A percentile compares a stretch with the other conserved stretches of the same genome.
phyloP scores from a whole-genome alignment of 2,797 vertebrate genomes.

The Squalus acanthias region DNA sequence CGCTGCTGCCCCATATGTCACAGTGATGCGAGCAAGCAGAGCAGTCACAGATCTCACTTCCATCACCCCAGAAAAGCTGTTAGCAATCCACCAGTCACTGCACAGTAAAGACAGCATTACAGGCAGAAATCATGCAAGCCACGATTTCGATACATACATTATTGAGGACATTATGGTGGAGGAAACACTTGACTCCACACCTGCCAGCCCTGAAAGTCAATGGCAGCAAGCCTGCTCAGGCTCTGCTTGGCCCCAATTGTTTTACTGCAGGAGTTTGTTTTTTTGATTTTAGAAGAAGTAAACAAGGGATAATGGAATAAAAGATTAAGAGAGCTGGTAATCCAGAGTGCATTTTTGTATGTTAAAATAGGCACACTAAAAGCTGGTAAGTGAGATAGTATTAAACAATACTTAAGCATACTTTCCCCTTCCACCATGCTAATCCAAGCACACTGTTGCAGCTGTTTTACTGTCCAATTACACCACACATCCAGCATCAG shows the following conservation, averaged over 20 bases:
- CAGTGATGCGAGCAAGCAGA: background rate
- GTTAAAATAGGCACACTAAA: background rate
- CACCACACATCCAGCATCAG: background rate
- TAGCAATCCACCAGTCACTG: background rate
- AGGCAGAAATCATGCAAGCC: background rate
- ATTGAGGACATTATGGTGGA: background rate
- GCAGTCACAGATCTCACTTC: background rate
- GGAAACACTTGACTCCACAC: background rate
- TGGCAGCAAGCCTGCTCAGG: background rate
- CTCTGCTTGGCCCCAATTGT: background rate
- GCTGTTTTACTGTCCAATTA: background rate
- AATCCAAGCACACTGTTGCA: background rate
- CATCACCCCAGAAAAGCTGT: background rate
- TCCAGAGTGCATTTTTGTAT: background rate
- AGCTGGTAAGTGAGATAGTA: background rate
- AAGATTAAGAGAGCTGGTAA: background rate
- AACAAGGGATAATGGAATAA: background rate
- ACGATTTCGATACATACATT: background rate
- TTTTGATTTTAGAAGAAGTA: too few species aligned
- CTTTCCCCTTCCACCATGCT: background rate
- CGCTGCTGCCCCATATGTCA: background rate
- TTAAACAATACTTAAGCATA: background rate
- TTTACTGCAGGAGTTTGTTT: background rate
- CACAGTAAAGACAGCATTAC: background rate
- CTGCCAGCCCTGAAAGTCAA: too few species aligned